Evolutionary conservation across 2,797 vertebrate species (phyloP).

Genomic region (Odontamblyopus rebecca): DNA sequence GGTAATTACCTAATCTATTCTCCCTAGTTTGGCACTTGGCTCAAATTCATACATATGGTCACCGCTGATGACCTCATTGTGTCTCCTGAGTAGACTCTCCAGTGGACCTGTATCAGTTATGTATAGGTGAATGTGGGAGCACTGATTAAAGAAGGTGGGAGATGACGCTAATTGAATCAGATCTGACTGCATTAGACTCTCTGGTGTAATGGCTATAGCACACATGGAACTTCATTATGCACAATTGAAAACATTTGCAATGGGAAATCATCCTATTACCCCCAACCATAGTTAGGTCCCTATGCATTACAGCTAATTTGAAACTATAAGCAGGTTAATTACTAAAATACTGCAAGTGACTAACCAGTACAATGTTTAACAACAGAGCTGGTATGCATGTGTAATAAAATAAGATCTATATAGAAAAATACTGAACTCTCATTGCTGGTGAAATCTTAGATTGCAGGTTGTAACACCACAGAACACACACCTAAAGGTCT

Average conservation of each 20-base stretch:
- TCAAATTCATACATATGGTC: constrained; percentile 73
- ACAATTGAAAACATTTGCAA: constrained; percentile 51
- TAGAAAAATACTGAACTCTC: too few relatives aligned
- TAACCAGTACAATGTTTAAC: constrained; percentile 35
- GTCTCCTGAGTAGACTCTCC: constrained; percentile 51
- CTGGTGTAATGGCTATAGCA: constrained; percentile 15
- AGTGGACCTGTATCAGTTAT: constrained; percentile 30
- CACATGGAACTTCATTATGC: constrained; percentile 20
- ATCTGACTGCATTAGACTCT: constrained; percentile 2
- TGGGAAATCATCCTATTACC: constrained; percentile 51
- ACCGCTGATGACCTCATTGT: constrained; percentile 63
- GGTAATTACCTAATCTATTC: constrained; percentile 83
- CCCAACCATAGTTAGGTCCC: constrained; percentile 55
- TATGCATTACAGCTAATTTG: constrained; percentile 62
- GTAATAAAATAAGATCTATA: too few relatives aligned
- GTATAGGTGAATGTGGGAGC: constrained; percentile 36
- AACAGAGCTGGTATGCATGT: background rate
- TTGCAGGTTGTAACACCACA: too few relatives aligned
- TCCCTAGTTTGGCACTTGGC: constrained; percentile 70
- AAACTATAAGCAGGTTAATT: constrained; percentile 52
- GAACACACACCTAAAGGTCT: too few relatives aligned
- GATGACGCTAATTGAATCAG: constrained; percentile 15
- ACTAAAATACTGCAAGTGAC: constrained; percentile 47
- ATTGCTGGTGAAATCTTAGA: too few relatives aligned
- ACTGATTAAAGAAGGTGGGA: constrained; percentile 26